These are phyloP conservation scores for Cecropterus lyciades DNA, from an alignment of 1,140 invertebrate genomes.

Conservation along the genomic window DNA sequence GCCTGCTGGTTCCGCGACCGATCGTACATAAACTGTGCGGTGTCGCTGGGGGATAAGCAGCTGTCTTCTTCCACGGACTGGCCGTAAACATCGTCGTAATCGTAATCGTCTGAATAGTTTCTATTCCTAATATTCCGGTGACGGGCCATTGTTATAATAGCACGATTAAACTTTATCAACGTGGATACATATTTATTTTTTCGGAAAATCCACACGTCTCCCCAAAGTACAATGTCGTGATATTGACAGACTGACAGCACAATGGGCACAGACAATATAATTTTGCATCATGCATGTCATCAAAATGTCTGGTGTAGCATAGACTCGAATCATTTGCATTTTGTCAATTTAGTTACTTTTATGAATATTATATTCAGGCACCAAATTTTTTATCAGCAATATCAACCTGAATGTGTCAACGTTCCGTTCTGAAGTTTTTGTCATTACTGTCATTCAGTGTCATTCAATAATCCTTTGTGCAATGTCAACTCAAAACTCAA, in stretches of 20 bases:
- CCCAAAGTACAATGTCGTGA: conserved; percentile 27
- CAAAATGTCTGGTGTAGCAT: too few relatives aligned
- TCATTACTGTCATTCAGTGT: too few relatives aligned
- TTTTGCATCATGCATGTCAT: too few relatives aligned
- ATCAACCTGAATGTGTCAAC: too few relatives aligned
- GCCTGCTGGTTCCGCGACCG: conserved; percentile 87
- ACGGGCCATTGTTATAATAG: conserved; percentile 86
- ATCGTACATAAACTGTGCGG: conserved; percentile 94
- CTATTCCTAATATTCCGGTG: conserved; percentile 91
- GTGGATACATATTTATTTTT: conserved; percentile 34
- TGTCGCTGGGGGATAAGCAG: conserved; percentile 94
- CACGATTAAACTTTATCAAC: conserved; percentile 20
- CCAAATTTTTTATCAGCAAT: too few relatives aligned
- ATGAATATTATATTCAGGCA: too few relatives aligned
- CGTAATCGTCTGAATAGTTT: conserved; percentile 93
- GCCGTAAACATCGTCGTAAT: conserved; percentile 96
- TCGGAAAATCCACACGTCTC: conserved; percentile 47
- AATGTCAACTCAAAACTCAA: neutral
- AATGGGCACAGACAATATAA: too few relatives aligned
- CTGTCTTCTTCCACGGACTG: conserved; percentile 96
- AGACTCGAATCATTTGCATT: too few relatives aligned
- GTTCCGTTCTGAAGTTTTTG: too few relatives aligned
- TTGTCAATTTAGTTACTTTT: too few relatives aligned
- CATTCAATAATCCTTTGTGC: too few relatives aligned
- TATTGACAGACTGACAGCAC: conserved; percentile 14